Evolutionary conservation across 1,140 invertebrate species (phyloP).

Genomic region (Thaumatotibia leucotreta): DNA sequence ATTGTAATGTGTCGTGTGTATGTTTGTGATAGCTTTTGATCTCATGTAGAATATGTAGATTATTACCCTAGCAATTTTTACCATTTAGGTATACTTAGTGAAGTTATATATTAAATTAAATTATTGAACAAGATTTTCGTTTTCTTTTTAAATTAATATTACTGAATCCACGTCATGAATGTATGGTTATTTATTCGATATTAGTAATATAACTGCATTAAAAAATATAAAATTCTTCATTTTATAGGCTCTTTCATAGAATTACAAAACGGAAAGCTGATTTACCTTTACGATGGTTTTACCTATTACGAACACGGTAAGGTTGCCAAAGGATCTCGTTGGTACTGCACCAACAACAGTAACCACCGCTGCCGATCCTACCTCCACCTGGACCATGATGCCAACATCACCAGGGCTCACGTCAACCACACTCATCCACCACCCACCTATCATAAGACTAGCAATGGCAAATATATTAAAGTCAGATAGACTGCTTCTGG

Average conservation of each 20-base stretch:
- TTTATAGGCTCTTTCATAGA: constrained; percentile 15
- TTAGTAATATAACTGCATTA: too few relatives aligned
- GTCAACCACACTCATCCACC: constrained; percentile 24
- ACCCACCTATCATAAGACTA: not conserved
- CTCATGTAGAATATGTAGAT: too few relatives aligned
- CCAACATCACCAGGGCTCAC: constrained; percentile 19
- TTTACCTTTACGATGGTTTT: constrained; percentile 18
- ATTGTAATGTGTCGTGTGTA: too few relatives aligned
- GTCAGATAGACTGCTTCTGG: constrained; percentile 23
- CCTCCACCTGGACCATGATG: constrained; percentile 26
- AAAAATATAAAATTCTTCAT: not conserved
- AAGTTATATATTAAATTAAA: too few relatives aligned
- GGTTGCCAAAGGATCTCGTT: constrained; percentile 19
- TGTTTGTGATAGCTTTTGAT: too few relatives aligned
- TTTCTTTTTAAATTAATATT: too few relatives aligned
- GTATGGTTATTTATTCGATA: too few relatives aligned
- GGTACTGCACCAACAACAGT: constrained; percentile 32
- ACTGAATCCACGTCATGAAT: too few relatives aligned
- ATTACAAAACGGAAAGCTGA: constrained; percentile 24
- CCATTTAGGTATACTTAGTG: too few relatives aligned
- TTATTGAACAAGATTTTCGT: too few relatives aligned
- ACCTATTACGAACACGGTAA: constrained; percentile 28
- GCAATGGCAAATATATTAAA: constrained; percentile 24
- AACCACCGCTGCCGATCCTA: constrained; percentile 25
- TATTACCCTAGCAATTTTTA: too few relatives aligned